Base-by-base conservation (phyloP, 2,113 vertebrate species). In the Tragelaphus scriptus region DNA sequence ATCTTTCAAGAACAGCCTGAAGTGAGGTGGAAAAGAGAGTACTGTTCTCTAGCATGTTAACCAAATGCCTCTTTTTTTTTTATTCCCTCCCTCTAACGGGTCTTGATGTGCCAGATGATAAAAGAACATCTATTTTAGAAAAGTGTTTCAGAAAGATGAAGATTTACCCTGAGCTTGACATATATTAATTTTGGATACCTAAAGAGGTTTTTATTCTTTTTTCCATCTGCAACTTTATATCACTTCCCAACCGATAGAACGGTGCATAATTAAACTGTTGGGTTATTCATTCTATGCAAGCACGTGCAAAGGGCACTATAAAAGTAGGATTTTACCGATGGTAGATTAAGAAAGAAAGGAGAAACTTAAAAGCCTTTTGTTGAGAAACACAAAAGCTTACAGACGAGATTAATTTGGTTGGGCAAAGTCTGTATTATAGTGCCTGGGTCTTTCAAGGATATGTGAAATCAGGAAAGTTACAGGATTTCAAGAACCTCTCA, bases 1-100 rank as follows among this genome's bases (percentile, higher is more conserved):
- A 99, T 99, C 99, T 99, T 99, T 99, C 99, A 99, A 99, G 98
- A 99, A 98, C 98, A 98, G 99, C 99, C 98, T 99, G 98, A 98
- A 99, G 99, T 98, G 98, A 98, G 97, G 98, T 98, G 96, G 98
- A 98, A 98, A 98, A 99, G 98, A 98, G 97, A 98, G 98, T 97
- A 96, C 97, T 98, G 98, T 99, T 99, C 97, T 58, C 3, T 98
- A 98, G 98, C 99, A 98, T 99, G 99, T 99, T 99, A 99, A 98
- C 99, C 98, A 98, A 99, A 98, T 86, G 97, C 96, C 55, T 97
- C 96, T 93, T 97, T 97, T 94, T 95, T 85, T 95, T 97, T 97
- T 77, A 85, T 79, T 88, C 81, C 88, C 86, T 97, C 96, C 95
- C 90, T 98, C 97, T 96, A 93, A 71, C 9, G 97, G 97, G 99